These are phyloP conservation scores for Nannospalax galili DNA, from an alignment of 2,113 vertebrate genomes.

Conservation along the genomic window DNA sequence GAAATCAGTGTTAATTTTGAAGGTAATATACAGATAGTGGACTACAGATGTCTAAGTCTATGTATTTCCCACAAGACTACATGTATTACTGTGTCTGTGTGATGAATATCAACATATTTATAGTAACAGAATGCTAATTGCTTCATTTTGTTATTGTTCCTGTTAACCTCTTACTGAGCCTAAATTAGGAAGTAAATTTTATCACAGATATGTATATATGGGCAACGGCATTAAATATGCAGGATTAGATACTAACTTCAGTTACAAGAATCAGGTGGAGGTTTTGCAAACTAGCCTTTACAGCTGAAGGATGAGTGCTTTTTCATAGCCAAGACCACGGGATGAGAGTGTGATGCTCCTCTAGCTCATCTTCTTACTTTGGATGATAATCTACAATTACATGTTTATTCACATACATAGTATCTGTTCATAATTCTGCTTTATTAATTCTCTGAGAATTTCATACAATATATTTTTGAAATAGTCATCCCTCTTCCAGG, in stretches of 20 bases:
- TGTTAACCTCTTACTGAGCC: neutral
- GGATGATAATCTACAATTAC: neutral
- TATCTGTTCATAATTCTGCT: too few relatives aligned
- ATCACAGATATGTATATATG: neutral
- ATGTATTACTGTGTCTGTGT: neutral
- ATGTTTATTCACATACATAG: neutral
- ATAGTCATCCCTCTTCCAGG: too few relatives aligned
- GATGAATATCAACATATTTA: neutral
- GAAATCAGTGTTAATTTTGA: slow-evolving; percentile 36
- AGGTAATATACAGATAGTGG: neutral
- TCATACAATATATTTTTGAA: neutral
- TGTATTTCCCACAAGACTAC: neutral
- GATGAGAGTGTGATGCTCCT: too few relatives aligned
- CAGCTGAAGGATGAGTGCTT: neutral
- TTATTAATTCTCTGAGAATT: too few relatives aligned
- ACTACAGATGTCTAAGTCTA: neutral
- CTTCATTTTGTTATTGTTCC: neutral
- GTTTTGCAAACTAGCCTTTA: neutral
- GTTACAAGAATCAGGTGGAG: neutral
- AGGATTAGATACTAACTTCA: neutral
- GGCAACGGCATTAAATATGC: neutral
- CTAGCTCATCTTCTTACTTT: neutral
- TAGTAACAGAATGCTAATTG: neutral
- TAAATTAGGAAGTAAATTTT: neutral
- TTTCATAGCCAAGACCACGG: neutral